phyloP scores from a whole-genome alignment of 1,140 invertebrate species.

The Bombus difficillimus region DNA sequence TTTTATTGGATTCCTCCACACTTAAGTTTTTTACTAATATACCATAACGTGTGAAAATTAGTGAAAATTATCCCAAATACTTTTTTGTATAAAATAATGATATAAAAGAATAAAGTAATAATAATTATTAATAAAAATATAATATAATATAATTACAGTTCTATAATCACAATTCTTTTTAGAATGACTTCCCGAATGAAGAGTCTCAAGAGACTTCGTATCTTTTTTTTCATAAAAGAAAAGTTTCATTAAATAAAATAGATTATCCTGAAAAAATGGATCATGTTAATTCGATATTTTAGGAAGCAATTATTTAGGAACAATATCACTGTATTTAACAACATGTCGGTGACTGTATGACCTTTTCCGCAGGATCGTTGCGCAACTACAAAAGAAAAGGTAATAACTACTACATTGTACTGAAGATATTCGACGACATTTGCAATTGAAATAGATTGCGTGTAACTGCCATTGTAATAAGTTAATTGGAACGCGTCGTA shows the following conservation, averaged over 20 bases:
- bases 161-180: no score
- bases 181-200: no score
- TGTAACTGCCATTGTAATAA: conserved; percentile 64
- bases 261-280: not conserved
- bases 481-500: conserved; percentile 62
- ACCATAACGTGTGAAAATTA: no score
- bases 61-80: no score
- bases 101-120: no score
- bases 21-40: no score
- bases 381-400: conserved; percentile 35
- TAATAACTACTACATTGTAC: conserved; percentile 36
- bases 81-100: no score
- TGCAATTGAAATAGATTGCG: conserved; percentile 73
- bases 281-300: not conserved
- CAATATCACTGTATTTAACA: not conserved
- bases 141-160: no score
- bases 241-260: not conserved
- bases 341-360: not conserved
- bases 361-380: conserved; percentile 4
- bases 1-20: no score
- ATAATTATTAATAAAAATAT: no score
- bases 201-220: no score
- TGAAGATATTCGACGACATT: conserved; percentile 48
- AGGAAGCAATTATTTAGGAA: not conserved
- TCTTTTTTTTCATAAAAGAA: no score